These are phyloP conservation scores for Trachemys scripta DNA, from an alignment of 2,113 vertebrate species.

Conservation along the genomic window DNA sequence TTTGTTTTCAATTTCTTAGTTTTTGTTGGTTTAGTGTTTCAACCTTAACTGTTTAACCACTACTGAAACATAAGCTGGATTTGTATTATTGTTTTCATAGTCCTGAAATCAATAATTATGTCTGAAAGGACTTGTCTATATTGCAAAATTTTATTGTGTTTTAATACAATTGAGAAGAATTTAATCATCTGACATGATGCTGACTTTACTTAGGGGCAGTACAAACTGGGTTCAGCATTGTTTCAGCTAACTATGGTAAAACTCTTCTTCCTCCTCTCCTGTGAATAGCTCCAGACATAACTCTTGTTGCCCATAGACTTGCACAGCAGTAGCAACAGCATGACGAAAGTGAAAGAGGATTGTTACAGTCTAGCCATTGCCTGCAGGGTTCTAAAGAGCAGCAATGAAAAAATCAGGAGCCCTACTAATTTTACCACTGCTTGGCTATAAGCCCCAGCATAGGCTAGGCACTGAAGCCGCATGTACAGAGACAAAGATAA, in stretches of 20 bases:
- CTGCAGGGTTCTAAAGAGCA: not conserved
- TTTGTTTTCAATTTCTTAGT: conserved; percentile 8
- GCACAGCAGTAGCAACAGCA: not conserved
- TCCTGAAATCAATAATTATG: not conserved
- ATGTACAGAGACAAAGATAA: not conserved
- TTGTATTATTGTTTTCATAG: not conserved
- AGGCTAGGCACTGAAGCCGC: not conserved
- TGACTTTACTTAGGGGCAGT: not conserved
- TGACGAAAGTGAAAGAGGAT: not conserved
- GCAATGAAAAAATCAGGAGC: not conserved
- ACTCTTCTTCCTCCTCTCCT: not conserved
- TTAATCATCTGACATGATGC: not conserved
- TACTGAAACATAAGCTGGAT: not conserved
- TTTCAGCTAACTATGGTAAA: not conserved
- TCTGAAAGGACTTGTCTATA: not conserved
- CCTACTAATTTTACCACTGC: not conserved
- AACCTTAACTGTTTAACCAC: not conserved
- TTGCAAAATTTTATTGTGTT: not conserved
- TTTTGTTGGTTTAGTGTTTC: not conserved
- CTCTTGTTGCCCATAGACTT: not conserved
- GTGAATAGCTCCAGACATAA: not conserved
- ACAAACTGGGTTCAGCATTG: not conserved
- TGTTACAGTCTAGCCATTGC: not conserved
- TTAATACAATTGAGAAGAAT: not conserved
- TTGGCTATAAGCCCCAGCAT: not conserved